Base-by-base conservation (phyloP, 92 coral and sea anemone species). In the Pocillopora grandis region DNA sequence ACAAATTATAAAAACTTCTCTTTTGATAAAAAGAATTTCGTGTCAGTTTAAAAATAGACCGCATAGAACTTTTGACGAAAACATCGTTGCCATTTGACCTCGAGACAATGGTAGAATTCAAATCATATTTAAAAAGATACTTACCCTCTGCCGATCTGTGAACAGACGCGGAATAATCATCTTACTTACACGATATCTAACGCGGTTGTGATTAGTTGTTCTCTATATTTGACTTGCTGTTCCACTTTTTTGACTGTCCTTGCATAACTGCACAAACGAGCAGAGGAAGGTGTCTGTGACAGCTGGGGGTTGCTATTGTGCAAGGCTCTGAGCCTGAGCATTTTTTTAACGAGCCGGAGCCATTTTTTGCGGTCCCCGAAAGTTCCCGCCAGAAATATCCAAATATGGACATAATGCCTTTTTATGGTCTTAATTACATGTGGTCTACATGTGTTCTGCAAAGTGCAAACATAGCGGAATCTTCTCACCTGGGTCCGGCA, bases 131-230 rank as follows among this genome's bases (percentile, higher is more conserved):
- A 16, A 27, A 68, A 42, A 15, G 20, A 42, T 36, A 78, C 62
- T 31, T 78, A 63, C 82, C 72, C 72, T 63, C 72, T 48, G 61
- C n/a, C 61, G 23, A 19, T 21, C n/a, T 7, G 61, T 13, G 79
- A 63, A 13, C 16, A 64, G 48, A 48, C 23, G 23, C 21, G 35
- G 52, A 21, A 74, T 20, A 12, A 56, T 12, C 36, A 75, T 27
- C 66, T 2, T 17, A 20, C 49, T 65, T 48, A 65, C 64, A 65
- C 66, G 58, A 13, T 62, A 23, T 31, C 15, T 63, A n/a, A 52
- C 14, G 76, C 18, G 16, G 56, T 31, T 16, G 65, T 19, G 20
- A 17, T 16, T 6, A 42, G 49, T 5, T 16, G 17, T 31, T 12
- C 14, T 3, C 6, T 16, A 76, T 59, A 62, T 35, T 76, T 27